Conservation (phyloP, 2,113 vertebrate species). For the Manacus vitellinus region DNA sequence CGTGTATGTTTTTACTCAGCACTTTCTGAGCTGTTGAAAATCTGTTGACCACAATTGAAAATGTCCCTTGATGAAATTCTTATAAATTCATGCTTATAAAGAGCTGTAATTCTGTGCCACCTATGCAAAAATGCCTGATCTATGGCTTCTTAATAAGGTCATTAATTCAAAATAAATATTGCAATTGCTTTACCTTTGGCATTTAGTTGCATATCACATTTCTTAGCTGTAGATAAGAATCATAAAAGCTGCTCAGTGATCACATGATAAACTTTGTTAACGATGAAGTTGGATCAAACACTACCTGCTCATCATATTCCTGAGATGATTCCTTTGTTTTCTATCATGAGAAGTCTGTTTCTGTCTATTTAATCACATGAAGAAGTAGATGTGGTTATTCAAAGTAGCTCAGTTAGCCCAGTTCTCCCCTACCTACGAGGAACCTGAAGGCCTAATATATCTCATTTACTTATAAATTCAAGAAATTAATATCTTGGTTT, state of each 20-base stretch:
- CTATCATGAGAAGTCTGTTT: background rate
- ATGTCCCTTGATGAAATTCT: conserved; percentile 4
- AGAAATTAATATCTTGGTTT: background rate
- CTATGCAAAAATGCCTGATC: background rate
- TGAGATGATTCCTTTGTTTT: background rate
- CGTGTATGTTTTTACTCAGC: background rate
- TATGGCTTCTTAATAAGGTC: background rate
- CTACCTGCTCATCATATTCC: background rate
- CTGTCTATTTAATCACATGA: background rate
- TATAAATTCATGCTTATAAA: background rate
- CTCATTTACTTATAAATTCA: background rate
- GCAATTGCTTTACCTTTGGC: background rate
- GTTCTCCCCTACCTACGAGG: background rate
- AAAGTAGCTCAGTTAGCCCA: background rate
- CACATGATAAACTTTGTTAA: background rate
- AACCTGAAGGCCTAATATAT: background rate
- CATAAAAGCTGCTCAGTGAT: background rate
- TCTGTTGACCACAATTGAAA: background rate
- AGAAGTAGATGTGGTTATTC: background rate
- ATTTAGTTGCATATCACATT: rapidly evolving
- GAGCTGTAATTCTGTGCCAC: background rate
- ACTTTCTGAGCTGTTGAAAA: background rate
- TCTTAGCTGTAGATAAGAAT: background rate
- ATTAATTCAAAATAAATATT: background rate
- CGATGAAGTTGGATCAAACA: background rate